Conservation (phyloP, 2,888 invertebrate genomes). For the Aphidius colemani region DNA sequence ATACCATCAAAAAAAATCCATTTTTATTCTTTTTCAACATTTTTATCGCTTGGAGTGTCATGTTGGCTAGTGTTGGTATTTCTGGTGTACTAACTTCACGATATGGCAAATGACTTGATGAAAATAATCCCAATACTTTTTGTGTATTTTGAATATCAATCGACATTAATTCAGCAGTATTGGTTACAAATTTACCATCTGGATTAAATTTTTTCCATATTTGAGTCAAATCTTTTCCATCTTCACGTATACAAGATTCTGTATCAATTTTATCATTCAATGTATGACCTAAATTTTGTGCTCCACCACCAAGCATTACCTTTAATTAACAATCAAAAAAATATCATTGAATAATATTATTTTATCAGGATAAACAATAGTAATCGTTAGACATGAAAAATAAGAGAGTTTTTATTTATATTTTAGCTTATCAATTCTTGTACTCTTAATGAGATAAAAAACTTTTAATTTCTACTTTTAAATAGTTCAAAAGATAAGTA, state of each 20-base stretch:
- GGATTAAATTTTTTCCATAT: slow-evolving; percentile 63
- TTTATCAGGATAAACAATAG: too few species aligned
- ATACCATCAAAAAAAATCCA: slow-evolving; percentile 65
- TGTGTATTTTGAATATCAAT: slow-evolving; percentile 59
- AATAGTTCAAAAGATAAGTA: too few species aligned
- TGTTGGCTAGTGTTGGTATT: slow-evolving; percentile 65
- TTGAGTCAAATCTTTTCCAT: slow-evolving; percentile 64
- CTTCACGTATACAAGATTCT: slow-evolving; percentile 61
- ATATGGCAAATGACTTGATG: slow-evolving; percentile 66
- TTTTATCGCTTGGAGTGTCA: slow-evolving; percentile 66
- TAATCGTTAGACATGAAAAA: too few species aligned
- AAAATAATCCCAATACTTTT: slow-evolving; percentile 64
- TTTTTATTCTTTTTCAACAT: slow-evolving; percentile 60
- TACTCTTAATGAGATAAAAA: too few species aligned
- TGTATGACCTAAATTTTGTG: slow-evolving; percentile 59
- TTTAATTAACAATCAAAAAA: slow-evolving; percentile 37
- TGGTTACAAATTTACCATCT: slow-evolving; percentile 57
- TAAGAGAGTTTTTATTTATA: too few species aligned
- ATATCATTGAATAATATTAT: too few species aligned
- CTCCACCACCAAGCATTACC: slow-evolving; percentile 70
- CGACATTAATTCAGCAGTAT: slow-evolving; percentile 55
- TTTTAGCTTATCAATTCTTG: too few species aligned
- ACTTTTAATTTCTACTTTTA: background rate
- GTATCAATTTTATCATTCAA: slow-evolving; percentile 36
- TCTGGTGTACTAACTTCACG: slow-evolving; percentile 60